Conservation (phyloP, 2,113 vertebrate species). For the Callospermophilus lateralis region DNA sequence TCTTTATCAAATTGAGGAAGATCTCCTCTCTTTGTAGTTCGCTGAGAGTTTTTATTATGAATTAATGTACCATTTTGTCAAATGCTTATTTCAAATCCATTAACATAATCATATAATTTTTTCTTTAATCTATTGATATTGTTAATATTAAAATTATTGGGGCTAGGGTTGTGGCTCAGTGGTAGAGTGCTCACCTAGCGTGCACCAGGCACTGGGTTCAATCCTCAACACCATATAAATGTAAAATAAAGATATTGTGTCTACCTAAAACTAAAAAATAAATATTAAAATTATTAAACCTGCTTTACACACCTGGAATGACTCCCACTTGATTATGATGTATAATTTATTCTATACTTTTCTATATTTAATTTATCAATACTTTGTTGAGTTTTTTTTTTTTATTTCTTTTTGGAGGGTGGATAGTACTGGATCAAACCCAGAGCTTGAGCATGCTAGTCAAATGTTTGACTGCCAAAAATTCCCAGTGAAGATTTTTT, state of each 20-base stretch:
- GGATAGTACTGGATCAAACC: background rate
- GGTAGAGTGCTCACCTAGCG: too few species aligned
- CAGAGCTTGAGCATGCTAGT: background rate
- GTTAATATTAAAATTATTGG: background rate
- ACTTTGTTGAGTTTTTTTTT: background rate
- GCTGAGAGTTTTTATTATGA: background rate
- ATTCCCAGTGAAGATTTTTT: background rate
- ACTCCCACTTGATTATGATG: background rate
- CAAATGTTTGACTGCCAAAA: background rate
- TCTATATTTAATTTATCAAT: conserved; percentile 28
- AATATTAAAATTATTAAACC: background rate
- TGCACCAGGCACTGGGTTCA: too few species aligned
- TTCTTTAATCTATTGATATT: background rate
- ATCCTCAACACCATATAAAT: too few species aligned
- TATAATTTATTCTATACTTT: background rate
- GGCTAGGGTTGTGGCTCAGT: too few species aligned
- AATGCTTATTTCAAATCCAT: background rate
- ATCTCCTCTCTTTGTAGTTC: background rate
- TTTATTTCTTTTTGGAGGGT: too few species aligned
- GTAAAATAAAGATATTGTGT: too few species aligned
- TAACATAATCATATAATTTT: background rate
- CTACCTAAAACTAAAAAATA: background rate
- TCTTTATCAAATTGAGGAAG: background rate
- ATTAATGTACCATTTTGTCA: background rate
- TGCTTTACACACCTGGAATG: background rate